Base-by-base conservation (phyloP, 2,888 invertebrate genomes). In the Caenorhabditis auriculariae region DNA sequence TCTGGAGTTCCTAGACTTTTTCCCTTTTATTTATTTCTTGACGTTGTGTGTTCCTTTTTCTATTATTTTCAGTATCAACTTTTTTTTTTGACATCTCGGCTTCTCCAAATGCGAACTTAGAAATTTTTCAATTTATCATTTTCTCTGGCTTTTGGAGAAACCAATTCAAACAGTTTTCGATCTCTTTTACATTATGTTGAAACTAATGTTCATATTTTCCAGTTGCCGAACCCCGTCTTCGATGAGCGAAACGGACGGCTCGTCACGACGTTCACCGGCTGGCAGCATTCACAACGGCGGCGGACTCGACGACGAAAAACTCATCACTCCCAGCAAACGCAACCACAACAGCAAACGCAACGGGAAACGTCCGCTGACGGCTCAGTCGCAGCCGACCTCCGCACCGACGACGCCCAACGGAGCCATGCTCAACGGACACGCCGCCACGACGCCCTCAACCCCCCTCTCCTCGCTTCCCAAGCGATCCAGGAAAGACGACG, bases 201-300 rank as follows among this genome's bases (percentile, higher is more conserved):
- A 21, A 19, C 21, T 42, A 7, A 3, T 44, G 19, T 44, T 24
- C 37, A 21, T 21, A 21, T 35, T 35, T 47, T 60, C n/a, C 57
- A 61, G n/a, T n/a, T n/a, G n/a, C n/a, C n/a, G 61, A 51, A 61
- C 61, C 5, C 61, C 61, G 4, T 61, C 61, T 39, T 57, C 61
- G 21, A 61, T 61, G 61, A 61, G 61, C 47, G 61, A 61, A 47
- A 61, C 61, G 32, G 57, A 56, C 7, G 61, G 57, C 29, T 54
- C 57, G 17, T 39, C 49, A n/a, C 23, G 61, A 35, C 57, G 57
- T 17, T 57, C 61, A 3, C 50, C 57, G 0, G 38, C 21, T 32
- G 41, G 23, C 21, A 5, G 17, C 3, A 49, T 41, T 39, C 21
- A 29, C 3, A 24, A 21, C 7, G 45, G 26, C n/a, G 45, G 17